Evolutionary conservation across 2,888 invertebrate species (phyloP), one percentile per base, ranked within the genome.

Genomic region (Sicus ferrugineus): DNA sequence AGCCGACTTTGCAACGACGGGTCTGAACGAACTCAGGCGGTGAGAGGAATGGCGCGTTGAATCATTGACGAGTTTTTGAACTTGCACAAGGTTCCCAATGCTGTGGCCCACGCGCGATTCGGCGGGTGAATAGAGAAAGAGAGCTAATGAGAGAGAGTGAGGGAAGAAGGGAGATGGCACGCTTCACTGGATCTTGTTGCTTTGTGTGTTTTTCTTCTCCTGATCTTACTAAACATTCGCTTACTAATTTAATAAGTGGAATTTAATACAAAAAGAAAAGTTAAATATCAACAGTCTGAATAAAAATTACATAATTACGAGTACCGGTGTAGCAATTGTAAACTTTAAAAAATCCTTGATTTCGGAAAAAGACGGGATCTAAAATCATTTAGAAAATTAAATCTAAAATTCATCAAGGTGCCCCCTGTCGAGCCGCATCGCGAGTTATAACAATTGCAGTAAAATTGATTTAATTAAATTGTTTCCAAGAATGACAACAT

Each of bases 41-140:
- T 26, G 31, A n/a, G n/a, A n/a, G n/a, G 48, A 48, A 30, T 50
- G 63, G 67, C 73, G 59, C 69, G 71, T 67, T 72, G 71, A 76
- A 73, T 77, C 75, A 74, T 66, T 54, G 52, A 76, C 78, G 75
- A 81, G 80, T 80, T 80, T 80, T 81, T 81, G 81, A 80, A 78
- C 79, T 79, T 78, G 73, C 74, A 76, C 75, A 76, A 75, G 74
- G 75, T 75, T 76, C 50, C 31, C 58, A 42, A 59, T 58, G 61
- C 30, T 71, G 66, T 68, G 42, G 58, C 52, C 69, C 46, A 42
- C 62, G 62, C 34, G 31, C 59, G n/a, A n/a, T n/a, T n/a, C n/a
- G n/a, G n/a, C n/a, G n/a, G n/a, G 61, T 38, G 42, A 19, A 59
- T 21, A 26, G 14, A 26, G 61, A 46, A 11, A 14, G 14, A 14